phyloP scores from a whole-genome alignment of 2,888 invertebrate species.

The Aphodius granarius region DNA sequence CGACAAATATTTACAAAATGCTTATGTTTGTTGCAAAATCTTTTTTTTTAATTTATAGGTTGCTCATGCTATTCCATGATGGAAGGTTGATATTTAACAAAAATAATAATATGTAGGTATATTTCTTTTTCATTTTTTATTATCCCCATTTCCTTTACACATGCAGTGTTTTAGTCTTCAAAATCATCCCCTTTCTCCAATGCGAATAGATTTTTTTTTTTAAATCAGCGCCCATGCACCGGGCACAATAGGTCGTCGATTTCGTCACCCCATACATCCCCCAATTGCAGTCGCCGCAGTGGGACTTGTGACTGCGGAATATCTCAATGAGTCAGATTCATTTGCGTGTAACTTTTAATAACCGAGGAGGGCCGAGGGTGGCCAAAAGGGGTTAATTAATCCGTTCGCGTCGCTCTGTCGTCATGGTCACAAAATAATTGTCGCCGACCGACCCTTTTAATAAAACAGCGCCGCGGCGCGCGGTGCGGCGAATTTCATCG shows the following conservation, averaged over 20 bases:
- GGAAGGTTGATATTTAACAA: background rate
- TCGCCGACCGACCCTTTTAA: constrained; percentile 41
- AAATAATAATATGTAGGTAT: background rate
- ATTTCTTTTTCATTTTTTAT: background rate
- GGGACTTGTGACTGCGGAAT: constrained; percentile 15
- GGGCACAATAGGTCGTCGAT: background rate
- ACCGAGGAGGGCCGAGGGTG: constrained; percentile 33
- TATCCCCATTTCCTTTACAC: background rate
- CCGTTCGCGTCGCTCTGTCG: constrained; percentile 47
- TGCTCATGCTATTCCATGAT: background rate
- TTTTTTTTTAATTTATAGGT: background rate
- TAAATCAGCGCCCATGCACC: background rate
- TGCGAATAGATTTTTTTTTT: background rate
- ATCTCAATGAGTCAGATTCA: constrained; percentile 34
- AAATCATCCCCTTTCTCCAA: background rate
- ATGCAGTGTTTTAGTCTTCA: background rate
- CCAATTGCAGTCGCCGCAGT: background rate
- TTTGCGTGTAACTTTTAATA: constrained; percentile 39
- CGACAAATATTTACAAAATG: no score
- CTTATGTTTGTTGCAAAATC: no score
- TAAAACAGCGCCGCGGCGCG: constrained; percentile 36
- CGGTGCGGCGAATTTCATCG: constrained; percentile 32
- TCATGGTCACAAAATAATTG: constrained; percentile 51
- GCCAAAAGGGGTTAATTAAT: constrained; percentile 52
- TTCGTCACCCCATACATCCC: background rate